A percentile compares a stretch with the other conserved stretches of the same genome.
phyloP scores from a whole-genome alignment of 2,113 vertebrate genomes.

The Nestor notabilis region DNA sequence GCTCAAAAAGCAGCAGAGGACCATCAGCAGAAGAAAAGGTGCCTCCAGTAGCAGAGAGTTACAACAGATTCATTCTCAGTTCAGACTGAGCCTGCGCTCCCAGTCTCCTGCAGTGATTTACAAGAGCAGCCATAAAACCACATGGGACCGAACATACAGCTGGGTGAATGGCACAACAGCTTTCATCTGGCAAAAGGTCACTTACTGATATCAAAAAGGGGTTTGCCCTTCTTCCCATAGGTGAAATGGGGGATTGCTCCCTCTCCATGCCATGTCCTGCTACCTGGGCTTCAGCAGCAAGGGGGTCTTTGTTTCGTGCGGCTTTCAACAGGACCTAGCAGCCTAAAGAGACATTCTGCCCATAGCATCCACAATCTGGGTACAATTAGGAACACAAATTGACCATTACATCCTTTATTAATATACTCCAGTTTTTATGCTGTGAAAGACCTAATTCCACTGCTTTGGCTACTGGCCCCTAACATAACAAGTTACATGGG shows the following conservation, averaged over 20 bases:
- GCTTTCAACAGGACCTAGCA: not conserved
- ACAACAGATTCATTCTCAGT: not conserved
- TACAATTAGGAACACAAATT: not conserved
- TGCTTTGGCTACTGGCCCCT: constrained; percentile 24
- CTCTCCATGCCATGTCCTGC: rapidly evolving
- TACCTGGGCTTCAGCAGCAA: not conserved
- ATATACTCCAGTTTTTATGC: not conserved
- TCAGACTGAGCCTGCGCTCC: not conserved
- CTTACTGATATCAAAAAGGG: rapidly evolving
- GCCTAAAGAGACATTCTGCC: not conserved
- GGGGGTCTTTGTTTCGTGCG: not conserved
- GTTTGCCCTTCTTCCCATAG: not conserved
- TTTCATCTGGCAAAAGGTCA: not conserved
- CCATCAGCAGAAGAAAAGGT: not conserved
- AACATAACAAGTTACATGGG: constrained; percentile 57
- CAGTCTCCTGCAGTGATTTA: not conserved
- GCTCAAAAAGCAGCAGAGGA: not conserved
- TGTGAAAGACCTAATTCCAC: constrained; percentile 19
- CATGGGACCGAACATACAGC: not conserved
- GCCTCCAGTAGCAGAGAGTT: not conserved
- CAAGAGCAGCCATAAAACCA: not conserved
- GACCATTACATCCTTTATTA: not conserved
- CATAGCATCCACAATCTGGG: not conserved
- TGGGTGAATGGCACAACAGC: not conserved
- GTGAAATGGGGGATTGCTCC: not conserved